Conservation (phyloP, 1,140 invertebrate genomes). For the Nephila pilipes region DNA sequence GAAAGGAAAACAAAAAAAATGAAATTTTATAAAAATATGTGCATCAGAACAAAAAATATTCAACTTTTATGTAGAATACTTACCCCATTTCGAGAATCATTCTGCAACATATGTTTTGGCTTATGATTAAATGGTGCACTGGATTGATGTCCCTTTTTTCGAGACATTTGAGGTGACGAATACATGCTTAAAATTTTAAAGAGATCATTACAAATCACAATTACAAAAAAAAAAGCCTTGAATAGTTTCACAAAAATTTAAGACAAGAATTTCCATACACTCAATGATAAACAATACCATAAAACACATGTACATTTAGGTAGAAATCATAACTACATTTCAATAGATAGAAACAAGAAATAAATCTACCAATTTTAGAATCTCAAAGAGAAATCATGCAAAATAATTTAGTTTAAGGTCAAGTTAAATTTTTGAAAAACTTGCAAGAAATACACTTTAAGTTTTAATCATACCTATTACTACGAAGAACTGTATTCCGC, state of each 20-base stretch:
- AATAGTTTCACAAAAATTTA: no score
- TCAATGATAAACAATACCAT: no score
- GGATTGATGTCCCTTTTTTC: slow-evolving; percentile 24
- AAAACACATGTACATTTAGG: no score
- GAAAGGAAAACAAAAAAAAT: no score
- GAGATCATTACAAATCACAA: background rate
- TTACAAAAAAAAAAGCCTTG: background rate
- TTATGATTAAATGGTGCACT: slow-evolving; percentile 10
- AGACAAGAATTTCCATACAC: no score
- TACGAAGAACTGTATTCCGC: background rate
- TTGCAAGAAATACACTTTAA: background rate
- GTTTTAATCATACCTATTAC: slow-evolving; percentile 47
- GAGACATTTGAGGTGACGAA: background rate
- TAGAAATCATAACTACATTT: no score
- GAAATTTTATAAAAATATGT: no score
- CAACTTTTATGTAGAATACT: background rate
- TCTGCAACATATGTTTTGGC: slow-evolving; percentile 1
- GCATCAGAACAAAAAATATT: no score
- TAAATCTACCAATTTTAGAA: no score
- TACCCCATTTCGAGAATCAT: slow-evolving; percentile 45
- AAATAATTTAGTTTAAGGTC: background rate
- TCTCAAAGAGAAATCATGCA: no score
- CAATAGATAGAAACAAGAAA: no score
- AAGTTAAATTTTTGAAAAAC: background rate
- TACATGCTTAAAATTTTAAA: slow-evolving; percentile 4